Conservation (phyloP, 2,113 vertebrate species). For the Callithrix jacchus region DNA sequence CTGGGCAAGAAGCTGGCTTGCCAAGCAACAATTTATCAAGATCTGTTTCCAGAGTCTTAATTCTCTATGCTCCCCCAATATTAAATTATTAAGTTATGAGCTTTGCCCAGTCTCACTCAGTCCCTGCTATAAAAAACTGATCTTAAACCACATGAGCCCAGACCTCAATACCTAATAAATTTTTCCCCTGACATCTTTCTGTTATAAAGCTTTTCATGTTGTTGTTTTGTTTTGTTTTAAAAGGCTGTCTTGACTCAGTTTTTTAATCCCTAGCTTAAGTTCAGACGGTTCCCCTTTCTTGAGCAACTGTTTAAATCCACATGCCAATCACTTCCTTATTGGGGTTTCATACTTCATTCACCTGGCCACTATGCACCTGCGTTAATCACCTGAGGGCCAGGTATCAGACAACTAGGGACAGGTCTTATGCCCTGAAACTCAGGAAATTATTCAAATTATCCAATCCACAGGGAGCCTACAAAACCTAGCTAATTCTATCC, state of each 20-base stretch:
- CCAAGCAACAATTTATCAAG: background rate
- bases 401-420: background rate
- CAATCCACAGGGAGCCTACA: background rate
- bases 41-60: background rate
- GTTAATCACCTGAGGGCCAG: background rate
- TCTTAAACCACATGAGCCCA: background rate
- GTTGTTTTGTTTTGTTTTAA: background rate
- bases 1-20: background rate
- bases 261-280: background rate
- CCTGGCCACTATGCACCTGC: background rate
- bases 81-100: background rate
- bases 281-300: background rate
- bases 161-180: background rate
- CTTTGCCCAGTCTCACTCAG: background rate
- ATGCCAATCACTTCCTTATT: background rate
- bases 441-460: background rate
- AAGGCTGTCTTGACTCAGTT: background rate
- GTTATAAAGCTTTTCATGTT: background rate
- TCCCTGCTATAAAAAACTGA: background rate
- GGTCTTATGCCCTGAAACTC: background rate
- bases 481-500: background rate
- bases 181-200: background rate
- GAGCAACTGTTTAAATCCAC: background rate
- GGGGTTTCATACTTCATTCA: background rate
- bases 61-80: background rate